Percentiles rank a stretch among this genome's conserved stretches.
Evolutionary conservation across 1,140 invertebrate species (phyloP).

Genomic region (Nomia melanderi): DNA sequence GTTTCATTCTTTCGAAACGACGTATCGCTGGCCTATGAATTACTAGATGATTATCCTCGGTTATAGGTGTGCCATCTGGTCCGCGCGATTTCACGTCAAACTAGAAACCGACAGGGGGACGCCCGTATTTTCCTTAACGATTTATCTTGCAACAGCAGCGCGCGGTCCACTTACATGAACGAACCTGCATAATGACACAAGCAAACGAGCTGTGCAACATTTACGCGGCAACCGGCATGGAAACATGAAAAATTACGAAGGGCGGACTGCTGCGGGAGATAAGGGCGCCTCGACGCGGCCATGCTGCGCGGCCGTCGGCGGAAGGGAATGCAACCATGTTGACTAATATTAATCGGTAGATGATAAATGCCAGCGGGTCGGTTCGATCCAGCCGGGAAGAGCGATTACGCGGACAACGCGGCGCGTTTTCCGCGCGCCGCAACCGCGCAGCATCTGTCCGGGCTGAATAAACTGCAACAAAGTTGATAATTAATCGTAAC

Average conservation of each 20-base stretch:
- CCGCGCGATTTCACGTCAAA: no score
- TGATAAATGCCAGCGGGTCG: neutral
- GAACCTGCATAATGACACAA: neutral
- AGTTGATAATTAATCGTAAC: constrained; percentile 41
- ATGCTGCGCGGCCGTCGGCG: neutral
- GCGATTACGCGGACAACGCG: neutral
- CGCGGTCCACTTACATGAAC: neutral
- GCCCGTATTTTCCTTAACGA: neutral
- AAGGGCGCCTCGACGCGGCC: neutral
- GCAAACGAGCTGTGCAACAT: neutral
- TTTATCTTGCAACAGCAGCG: neutral
- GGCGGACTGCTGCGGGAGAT: neutral
- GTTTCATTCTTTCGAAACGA: no score
- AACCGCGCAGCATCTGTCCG: neutral
- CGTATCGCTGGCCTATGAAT: no score
- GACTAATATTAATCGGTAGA: constrained; percentile 16
- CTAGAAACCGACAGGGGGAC: no score
- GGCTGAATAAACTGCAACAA: constrained; percentile 33
- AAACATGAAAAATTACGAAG: constrained; percentile 4
- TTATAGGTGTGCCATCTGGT: no score
- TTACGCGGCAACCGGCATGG: neutral
- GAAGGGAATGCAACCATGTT: neutral
- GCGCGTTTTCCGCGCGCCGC: neutral
- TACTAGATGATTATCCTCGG: no score
- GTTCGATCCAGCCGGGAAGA: neutral